phyloP scores from a whole-genome alignment of 2,888 invertebrate genomes.

The Poecilus cupreus region DNA sequence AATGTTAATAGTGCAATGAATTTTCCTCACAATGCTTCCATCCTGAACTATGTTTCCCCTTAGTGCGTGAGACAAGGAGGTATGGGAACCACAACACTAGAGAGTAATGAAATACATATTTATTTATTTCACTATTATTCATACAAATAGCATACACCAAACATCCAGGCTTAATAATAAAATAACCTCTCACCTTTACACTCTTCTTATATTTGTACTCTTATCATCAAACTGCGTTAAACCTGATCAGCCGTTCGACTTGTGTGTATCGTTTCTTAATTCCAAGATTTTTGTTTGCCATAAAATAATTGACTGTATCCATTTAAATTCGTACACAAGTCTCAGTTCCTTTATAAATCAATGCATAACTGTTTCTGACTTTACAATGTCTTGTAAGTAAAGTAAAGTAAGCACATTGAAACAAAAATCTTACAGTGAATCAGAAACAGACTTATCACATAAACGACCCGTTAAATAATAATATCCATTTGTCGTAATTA shows the following conservation, averaged over 20 bases:
- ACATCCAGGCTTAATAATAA: slow-evolving; percentile 69
- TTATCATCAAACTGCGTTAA: slow-evolving; percentile 41
- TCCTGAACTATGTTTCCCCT: neutral
- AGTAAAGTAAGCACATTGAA: slow-evolving; percentile 37
- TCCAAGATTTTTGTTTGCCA: neutral
- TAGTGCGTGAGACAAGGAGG: neutral
- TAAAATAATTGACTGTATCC: slow-evolving; percentile 46
- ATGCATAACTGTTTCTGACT: slow-evolving; percentile 55
- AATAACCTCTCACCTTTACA: slow-evolving; percentile 51
- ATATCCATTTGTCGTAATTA: slow-evolving; percentile 55
- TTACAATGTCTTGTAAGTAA: slow-evolving; percentile 35
- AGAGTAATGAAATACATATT: slow-evolving; percentile 63
- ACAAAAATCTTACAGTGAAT: slow-evolving; percentile 29
- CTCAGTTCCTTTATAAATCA: slow-evolving; percentile 46
- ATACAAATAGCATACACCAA: slow-evolving; percentile 72
- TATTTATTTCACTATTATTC: slow-evolving; percentile 67
- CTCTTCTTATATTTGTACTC: slow-evolving; percentile 57
- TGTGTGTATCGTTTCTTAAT: neutral
- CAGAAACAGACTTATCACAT: slow-evolving; percentile 58
- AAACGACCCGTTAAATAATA: slow-evolving; percentile 58
- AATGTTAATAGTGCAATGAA: slow-evolving; percentile 22
- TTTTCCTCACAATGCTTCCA: neutral
- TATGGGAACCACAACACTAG: neutral
- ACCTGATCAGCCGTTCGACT: slow-evolving; percentile 27
- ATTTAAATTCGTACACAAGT: slow-evolving; percentile 21